Conservation (phyloP, 2,888 invertebrate species). For the Oligia strigilis region DNA sequence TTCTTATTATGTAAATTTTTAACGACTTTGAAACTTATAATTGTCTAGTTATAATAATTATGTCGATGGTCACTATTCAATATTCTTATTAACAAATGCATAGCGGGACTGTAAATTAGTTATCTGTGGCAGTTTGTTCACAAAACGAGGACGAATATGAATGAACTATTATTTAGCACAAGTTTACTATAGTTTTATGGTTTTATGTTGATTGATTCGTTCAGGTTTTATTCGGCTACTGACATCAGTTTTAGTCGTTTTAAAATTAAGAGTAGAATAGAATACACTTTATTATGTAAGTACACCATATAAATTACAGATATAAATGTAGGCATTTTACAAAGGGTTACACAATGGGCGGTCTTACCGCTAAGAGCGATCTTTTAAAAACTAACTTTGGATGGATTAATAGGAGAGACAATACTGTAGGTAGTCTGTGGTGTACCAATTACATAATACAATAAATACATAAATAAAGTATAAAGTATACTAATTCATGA, state of each 20-base stretch:
- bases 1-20: background rate
- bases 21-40: conserved; percentile 1
- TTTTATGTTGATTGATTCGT: conserved; percentile 57
- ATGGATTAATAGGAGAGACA: no score
- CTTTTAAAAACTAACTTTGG: no score
- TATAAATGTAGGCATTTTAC: no score
- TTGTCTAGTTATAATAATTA: background rate
- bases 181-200: conserved; percentile 58
- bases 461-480: no score
- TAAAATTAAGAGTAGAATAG: background rate
- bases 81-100: background rate
- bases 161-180: conserved; percentile 55
- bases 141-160: conserved; percentile 58
- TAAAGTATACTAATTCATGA: no score
- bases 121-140: conserved; percentile 34
- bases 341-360: no score
- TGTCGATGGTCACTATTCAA: conserved; percentile 1
- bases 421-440: no score
- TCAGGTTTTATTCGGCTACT: conserved; percentile 22
- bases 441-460: no score
- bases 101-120: conserved; percentile 30
- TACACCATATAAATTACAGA: no score
- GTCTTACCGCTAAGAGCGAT: no score
- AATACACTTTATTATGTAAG: no score
- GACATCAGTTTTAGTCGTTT: background rate